Conservation (phyloP, 2,888 invertebrate species). For the Drosophila suboccidentalis region DNA sequence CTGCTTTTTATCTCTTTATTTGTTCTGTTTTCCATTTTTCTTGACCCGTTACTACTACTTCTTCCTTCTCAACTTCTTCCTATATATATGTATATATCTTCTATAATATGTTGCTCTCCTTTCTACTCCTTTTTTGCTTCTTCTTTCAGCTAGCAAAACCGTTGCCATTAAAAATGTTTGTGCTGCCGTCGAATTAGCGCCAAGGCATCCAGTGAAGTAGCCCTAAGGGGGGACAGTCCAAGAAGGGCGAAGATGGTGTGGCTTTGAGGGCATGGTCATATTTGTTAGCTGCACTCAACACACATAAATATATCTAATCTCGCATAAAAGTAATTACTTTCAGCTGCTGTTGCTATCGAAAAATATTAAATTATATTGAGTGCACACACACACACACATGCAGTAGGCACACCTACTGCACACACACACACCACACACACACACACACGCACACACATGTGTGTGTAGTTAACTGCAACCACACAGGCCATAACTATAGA, state of each 20-base stretch:
- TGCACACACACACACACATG: conserved; percentile 47
- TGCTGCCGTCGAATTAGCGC: conserved; percentile 73
- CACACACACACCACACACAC: conserved; percentile 19
- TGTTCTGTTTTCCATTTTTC: no score
- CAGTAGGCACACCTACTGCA: conserved; percentile 21
- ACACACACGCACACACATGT: conserved; percentile 15
- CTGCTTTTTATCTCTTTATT: no score
- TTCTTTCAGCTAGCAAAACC: background rate
- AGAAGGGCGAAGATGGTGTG: background rate
- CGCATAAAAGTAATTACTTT: conserved; percentile 79
- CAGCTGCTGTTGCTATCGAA: conserved; percentile 79
- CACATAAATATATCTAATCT: conserved; percentile 79
- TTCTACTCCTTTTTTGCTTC: background rate
- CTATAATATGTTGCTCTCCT: background rate
- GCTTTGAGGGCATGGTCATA: conserved; percentile 42
- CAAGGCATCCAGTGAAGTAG: conserved; percentile 1
- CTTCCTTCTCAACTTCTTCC: no score
- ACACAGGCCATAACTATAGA: conserved; percentile 27
- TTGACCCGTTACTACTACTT: no score
- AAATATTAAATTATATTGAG: conserved; percentile 81
- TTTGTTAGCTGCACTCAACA: conserved; percentile 32
- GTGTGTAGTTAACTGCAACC: conserved; percentile 18
- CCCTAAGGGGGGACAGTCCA: background rate
- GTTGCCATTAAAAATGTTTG: conserved; percentile 64
- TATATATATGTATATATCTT: background rate